Base-by-base conservation (phyloP, 2,113 vertebrate genomes). In the Melierax canorus region DNA sequence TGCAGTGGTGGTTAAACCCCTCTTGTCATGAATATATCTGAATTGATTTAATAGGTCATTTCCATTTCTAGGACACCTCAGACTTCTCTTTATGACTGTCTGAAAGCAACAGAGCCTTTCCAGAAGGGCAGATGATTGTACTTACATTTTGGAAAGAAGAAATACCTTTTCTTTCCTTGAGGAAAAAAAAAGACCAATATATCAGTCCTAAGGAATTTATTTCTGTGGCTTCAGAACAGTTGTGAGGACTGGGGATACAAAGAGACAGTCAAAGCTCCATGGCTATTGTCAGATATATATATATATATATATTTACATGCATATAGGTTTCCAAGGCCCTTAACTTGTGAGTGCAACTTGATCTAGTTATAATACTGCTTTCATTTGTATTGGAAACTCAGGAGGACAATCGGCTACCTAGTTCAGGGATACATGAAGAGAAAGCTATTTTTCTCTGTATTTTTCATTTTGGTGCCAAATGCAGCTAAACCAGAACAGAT, bases 401-500 rank as follows among this genome's bases (percentile, higher is more conserved):
- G 20, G 36, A 88, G 32, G 43, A 72, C 26, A 86, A 8, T 19
- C 12, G 27, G 9, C 7, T 79, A 48, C 34, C 10, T 73, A 62
- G 39, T 53, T 86, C 12, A 92, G 41, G 34, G 36, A 48, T 41
- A 66, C 9, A 45, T 27, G 38, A 81, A 90, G 34, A 79, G 5
- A 73, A 77, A 81, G 2, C 2, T 88, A 13, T 46, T 92, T 90
- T 87, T 83, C 32, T n/a, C 38, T 14, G 10, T 56, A 29, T 72
- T 76, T 93, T 96, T 91, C 26, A 53, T 71, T 92, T 46, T 88
- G 29, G 4, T 88, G 93, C 74, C 92, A 97, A 92, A 62, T 46
- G 60, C 4, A 1, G 58, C 64, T 92, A 90, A 96, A 94, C 30
- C n/a, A 85, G 86, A 86, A 79, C 59, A 95, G 55, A 90, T 69